These are phyloP conservation scores for Mystacides longicornis DNA, from an alignment of 2,888 invertebrate species.

Conservation along the genomic window DNA sequence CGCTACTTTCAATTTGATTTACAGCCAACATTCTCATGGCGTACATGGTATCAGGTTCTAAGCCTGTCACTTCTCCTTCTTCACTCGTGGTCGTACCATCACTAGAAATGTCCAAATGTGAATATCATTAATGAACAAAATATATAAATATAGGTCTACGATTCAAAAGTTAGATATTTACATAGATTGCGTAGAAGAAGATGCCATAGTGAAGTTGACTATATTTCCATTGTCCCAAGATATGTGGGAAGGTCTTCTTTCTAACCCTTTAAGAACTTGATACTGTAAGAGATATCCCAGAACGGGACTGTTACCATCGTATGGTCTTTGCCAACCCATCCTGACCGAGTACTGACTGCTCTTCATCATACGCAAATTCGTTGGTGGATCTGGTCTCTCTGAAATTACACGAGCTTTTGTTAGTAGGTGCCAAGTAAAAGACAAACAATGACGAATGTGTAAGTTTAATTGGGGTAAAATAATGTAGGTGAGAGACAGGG, in stretches of 20 bases:
- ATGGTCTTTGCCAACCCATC: conserved; percentile 61
- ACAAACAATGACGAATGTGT: too few species aligned
- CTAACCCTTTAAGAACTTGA: conserved; percentile 50
- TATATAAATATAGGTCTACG: too few species aligned
- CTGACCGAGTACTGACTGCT: conserved; percentile 56
- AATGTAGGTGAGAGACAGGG: too few species aligned
- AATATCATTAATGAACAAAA: too few species aligned
- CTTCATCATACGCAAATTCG: conserved; percentile 57
- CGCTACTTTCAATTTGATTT: conserved; percentile 64
- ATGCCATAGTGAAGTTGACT: conserved; percentile 49
- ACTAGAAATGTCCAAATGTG: conserved; percentile 3
- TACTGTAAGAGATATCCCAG: conserved; percentile 71
- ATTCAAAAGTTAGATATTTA: background rate
- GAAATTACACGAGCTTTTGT: conserved; percentile 10
- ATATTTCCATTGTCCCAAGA: conserved; percentile 53
- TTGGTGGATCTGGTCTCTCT: conserved; percentile 71
- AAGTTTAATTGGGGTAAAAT: too few species aligned
- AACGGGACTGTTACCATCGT: conserved; percentile 75
- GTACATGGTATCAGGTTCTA: conserved; percentile 63
- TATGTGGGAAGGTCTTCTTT: conserved; percentile 31
- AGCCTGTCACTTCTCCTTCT: conserved; percentile 30
- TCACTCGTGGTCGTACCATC: conserved; percentile 19
- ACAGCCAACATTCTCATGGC: conserved; percentile 64
- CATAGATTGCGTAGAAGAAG: conserved; percentile 23
- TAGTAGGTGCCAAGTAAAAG: too few species aligned